Conservation (phyloP, 2,113 vertebrate species). For the Dasypus novemcinctus region DNA sequence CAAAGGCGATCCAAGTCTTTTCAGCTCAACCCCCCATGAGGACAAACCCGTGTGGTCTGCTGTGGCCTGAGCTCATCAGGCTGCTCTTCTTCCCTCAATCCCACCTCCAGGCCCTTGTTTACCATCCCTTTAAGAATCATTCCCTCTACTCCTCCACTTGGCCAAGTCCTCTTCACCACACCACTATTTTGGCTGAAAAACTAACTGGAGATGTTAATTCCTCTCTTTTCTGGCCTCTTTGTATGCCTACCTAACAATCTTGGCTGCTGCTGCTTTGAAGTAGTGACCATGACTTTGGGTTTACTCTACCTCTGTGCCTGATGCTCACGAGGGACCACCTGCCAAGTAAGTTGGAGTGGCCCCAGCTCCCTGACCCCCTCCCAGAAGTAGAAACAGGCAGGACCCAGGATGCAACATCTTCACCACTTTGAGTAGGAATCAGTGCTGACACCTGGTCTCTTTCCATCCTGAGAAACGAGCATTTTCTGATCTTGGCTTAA, state of each 20-base stretch:
- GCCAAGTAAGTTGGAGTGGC: background rate
- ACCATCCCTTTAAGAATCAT: background rate
- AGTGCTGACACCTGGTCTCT: background rate
- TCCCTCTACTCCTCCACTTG: background rate
- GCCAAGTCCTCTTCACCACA: background rate
- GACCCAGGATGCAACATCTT: fast-evolving
- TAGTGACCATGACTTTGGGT: background rate
- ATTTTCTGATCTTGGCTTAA: constrained; percentile 62
- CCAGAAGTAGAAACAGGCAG: background rate
- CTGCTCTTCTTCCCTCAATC: background rate
- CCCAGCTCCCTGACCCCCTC: no score
- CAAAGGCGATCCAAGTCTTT: background rate
- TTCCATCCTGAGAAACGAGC: constrained; percentile 43
- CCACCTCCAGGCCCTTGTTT: background rate
- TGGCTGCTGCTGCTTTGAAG: background rate
- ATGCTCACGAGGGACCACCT: background rate
- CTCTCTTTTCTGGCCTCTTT: background rate
- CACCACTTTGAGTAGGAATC: background rate
- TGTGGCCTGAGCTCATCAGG: background rate
- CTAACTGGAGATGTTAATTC: no score
- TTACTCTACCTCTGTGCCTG: background rate
- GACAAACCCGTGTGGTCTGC: no score
- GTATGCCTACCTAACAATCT: background rate
- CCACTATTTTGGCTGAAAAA: background rate
- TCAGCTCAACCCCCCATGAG: background rate